Conservation (phyloP, 2,113 vertebrate genomes). For the Urocynchramus pylzowi region DNA sequence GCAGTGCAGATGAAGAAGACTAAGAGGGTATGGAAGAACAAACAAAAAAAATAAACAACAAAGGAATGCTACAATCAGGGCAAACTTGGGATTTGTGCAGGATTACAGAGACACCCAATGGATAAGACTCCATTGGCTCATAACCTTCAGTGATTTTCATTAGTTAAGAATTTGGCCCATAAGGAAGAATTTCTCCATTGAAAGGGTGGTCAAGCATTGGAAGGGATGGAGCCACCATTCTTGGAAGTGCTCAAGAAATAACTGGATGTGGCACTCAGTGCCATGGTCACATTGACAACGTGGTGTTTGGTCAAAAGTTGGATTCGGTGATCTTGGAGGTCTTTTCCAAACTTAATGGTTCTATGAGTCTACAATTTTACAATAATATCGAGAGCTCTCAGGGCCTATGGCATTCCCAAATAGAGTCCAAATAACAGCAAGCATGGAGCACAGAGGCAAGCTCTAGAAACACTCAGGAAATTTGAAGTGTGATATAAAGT, state of each 20-base stretch:
- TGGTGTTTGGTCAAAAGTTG: not conserved
- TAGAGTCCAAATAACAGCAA: not conserved
- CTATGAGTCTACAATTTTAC: not conserved
- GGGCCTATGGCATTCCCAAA: not conserved
- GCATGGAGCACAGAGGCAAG: not conserved
- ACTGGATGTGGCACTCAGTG: not conserved
- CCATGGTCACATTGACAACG: not conserved
- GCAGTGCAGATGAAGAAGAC: not conserved
- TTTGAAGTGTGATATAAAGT: slow-evolving; percentile 36
- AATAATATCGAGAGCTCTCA: not conserved
- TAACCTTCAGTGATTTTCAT: not conserved
- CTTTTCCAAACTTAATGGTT: not conserved
- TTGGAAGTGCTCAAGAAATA: not conserved
- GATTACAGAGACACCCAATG: not conserved
- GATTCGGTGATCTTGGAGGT: not conserved
- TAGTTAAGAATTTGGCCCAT: not conserved
- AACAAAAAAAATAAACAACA: not conserved
- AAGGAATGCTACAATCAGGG: not conserved
- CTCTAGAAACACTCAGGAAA: not conserved
- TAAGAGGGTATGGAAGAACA: not conserved
- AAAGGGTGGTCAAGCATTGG: not conserved
- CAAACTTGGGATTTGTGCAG: not conserved
- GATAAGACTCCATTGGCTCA: not conserved
- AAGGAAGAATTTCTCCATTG: not conserved
- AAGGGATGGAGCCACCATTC: not conserved